Evolutionary conservation across 2,797 vertebrate genomes (phyloP).

Genomic region (Thunnus albacares): DNA sequence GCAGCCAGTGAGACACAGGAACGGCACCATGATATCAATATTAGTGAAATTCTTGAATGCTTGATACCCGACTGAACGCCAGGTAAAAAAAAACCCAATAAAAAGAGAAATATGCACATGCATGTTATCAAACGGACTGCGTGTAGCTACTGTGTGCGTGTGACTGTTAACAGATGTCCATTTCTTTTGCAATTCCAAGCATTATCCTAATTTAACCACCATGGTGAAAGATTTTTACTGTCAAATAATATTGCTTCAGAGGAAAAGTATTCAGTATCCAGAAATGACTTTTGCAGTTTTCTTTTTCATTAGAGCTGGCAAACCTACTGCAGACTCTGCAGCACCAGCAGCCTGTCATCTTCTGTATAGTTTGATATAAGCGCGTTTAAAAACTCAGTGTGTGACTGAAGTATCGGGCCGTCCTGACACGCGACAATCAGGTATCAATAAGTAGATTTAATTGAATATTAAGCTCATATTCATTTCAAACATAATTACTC

Average conservation of each 20-base stretch:
- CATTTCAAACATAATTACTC: neutral
- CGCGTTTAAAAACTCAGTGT: neutral
- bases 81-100: too few relatives aligned
- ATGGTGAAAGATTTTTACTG: neutral
- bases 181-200: neutral
- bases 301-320: neutral
- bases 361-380: neutral
- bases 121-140: too few relatives aligned
- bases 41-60: too few relatives aligned
- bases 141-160: too few relatives aligned
- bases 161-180: neutral
- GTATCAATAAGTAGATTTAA: slow-evolving; percentile 9
- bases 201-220: neutral
- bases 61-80: too few relatives aligned
- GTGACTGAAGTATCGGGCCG: neutral
- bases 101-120: too few relatives aligned
- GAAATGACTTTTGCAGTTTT: slow-evolving; percentile 26
- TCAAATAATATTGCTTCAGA: slow-evolving; percentile 22
- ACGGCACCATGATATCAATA: too few relatives aligned
- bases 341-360: neutral
- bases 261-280: slow-evolving; percentile 15
- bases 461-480: slow-evolving; percentile 1
- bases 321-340: slow-evolving; percentile 11
- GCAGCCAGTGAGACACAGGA: too few relatives aligned
- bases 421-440: neutral